These are phyloP conservation scores for Tyrophagus putrescentiae DNA, from an alignment of 1,140 invertebrate genomes.

Conservation along the genomic window DNA sequence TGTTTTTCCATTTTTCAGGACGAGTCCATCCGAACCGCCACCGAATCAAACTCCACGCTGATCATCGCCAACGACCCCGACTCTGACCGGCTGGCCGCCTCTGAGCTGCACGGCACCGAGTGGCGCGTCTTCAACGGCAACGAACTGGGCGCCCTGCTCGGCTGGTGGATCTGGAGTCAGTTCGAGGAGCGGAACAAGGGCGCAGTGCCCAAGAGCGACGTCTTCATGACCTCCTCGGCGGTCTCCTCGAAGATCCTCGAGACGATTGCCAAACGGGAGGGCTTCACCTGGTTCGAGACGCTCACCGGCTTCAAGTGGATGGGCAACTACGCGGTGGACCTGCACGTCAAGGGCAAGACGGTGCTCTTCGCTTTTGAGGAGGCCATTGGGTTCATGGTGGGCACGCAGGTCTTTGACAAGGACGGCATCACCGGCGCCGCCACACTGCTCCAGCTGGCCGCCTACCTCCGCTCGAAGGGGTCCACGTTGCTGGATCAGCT, in stretches of 20 bases:
- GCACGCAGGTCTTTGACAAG: conserved; percentile 71
- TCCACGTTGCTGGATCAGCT: conserved; percentile 52
- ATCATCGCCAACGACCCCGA: conserved; percentile 97
- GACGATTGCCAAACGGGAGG: conserved; percentile 63
- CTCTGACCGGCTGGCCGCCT: conserved; percentile 85
- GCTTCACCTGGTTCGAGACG: conserved; percentile 76
- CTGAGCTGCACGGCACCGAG: conserved; percentile 48
- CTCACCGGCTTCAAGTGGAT: conserved; percentile 99
- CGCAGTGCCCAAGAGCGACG: conserved; percentile 33
- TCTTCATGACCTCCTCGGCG: conserved; percentile 77
- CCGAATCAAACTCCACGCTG: conserved; percentile 48
- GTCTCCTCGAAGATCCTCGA: conserved; percentile 93
- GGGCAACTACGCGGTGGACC: conserved; percentile 69
- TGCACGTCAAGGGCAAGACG: conserved; percentile 46
- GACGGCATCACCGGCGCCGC: conserved; percentile 80
- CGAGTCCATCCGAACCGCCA: conserved; percentile 67
- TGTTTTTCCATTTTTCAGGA: conserved; percentile 34
- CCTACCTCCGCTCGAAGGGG: conserved; percentile 48
- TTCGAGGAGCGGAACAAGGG: conserved; percentile 25
- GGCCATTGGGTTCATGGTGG: conserved; percentile 76
- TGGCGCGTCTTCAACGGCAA: conserved; percentile 94
- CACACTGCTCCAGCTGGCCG: conserved; percentile 58
- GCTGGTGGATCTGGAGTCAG: conserved; percentile 31
- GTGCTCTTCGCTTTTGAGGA: conserved; percentile 88
- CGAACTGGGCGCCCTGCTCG: conserved; percentile 82